Percentiles rank a stretch among this genome's conserved stretches.
These are phyloP conservation scores for Onychomys torridus DNA, from an alignment of 2,797 vertebrate genomes.

Conservation along the genomic window DNA sequence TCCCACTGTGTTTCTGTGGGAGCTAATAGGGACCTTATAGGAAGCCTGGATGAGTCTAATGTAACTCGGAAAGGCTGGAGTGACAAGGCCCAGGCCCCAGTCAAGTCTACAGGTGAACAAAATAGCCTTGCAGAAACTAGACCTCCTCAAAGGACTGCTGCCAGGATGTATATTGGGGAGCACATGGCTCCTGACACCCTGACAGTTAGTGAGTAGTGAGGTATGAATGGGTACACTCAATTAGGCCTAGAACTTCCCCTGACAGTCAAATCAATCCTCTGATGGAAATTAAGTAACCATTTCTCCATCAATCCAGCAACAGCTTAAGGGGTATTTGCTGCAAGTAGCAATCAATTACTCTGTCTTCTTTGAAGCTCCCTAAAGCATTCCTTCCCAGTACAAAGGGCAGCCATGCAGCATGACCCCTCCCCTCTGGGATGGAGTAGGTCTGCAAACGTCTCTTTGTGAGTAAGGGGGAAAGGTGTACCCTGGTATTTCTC, in stretches of 20 bases:
- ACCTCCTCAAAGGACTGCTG: neutral
- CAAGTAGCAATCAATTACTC: conserved; percentile 81
- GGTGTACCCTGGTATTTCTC: neutral
- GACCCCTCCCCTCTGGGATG: neutral
- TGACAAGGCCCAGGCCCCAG: neutral
- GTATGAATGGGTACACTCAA: conserved; percentile 61
- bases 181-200: rapidly evolving
- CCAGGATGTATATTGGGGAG: neutral
- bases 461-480: neutral
- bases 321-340: conserved; percentile 70
- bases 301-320: conserved; percentile 77
- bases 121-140: neutral
- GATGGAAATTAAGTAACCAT: conserved; percentile 82
- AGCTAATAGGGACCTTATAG: neutral
- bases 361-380: conserved; percentile 74
- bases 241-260: conserved; percentile 60
- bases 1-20: neutral
- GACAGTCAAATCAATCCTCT: conserved; percentile 78
- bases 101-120: neutral
- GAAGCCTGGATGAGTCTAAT: neutral
- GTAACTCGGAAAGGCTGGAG: neutral
- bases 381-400: conserved; percentile 71
- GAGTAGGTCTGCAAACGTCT: neutral
- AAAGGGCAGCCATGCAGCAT: neutral
- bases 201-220: neutral